phyloP scores from a whole-genome alignment of 1,140 invertebrate genomes.

The Eriocheir sinensis region DNA sequence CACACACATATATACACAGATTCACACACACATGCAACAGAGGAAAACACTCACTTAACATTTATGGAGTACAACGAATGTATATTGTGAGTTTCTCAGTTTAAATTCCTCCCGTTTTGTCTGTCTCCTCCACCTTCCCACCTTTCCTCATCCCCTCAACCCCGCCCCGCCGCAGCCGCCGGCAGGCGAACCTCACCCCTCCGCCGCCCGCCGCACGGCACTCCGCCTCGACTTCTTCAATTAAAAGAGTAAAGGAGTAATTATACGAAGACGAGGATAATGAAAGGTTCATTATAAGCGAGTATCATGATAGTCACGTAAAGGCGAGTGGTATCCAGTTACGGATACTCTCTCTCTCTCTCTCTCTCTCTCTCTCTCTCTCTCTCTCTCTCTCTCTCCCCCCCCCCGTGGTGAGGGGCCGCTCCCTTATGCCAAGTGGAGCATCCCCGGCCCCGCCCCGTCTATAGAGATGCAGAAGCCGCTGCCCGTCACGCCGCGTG shows the following conservation, averaged over 20 bases:
- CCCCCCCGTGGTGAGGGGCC: neutral
- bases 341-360: neutral
- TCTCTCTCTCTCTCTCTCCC: conserved; percentile 42
- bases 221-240: conserved; percentile 31
- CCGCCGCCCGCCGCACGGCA: neutral
- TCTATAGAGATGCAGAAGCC: no score
- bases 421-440: neutral
- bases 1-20: neutral
- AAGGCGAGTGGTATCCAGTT: neutral
- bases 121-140: neutral
- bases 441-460: no score
- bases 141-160: neutral
- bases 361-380: conserved; percentile 47
- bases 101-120: neutral
- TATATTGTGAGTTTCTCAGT: neutral
- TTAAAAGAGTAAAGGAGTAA: conserved; percentile 57
- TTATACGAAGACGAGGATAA: conserved; percentile 34
- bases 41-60: neutral
- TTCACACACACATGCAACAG: neutral
- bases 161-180: neutral
- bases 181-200: conserved; percentile 5
- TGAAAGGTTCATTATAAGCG: conserved; percentile 51
- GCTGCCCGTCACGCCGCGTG: no score
- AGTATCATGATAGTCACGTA: conserved; percentile 31
- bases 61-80: neutral